phyloP scores from a whole-genome alignment of 2,888 invertebrate genomes.

The Napeogenes sylphis region DNA sequence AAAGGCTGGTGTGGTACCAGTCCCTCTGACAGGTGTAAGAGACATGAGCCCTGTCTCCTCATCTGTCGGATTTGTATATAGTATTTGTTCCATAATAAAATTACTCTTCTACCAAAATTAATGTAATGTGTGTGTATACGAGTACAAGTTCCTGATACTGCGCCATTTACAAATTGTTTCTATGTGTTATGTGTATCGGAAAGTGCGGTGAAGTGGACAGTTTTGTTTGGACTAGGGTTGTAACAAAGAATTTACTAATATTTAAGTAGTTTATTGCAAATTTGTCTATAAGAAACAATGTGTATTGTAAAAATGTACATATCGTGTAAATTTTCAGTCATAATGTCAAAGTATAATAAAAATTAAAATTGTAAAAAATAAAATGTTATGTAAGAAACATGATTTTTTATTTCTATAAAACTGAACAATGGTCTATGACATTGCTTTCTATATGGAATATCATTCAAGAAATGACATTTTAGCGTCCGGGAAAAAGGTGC shows the following conservation, averaged over 20 bases:
- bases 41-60: slow-evolving; percentile 60
- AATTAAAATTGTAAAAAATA: slow-evolving; percentile 30
- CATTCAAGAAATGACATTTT: slow-evolving; percentile 23
- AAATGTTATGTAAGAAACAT: slow-evolving; percentile 16
- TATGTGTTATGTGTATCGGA: slow-evolving; percentile 24
- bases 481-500: neutral
- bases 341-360: slow-evolving; percentile 65
- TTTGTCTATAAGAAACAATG: slow-evolving; percentile 57
- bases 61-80: slow-evolving; percentile 34
- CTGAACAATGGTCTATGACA: slow-evolving; percentile 1
- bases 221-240: slow-evolving; percentile 59
- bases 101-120: slow-evolving; percentile 29
- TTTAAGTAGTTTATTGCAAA: slow-evolving; percentile 60
- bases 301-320: slow-evolving; percentile 71
- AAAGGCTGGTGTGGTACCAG: slow-evolving; percentile 29
- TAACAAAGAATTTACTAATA: slow-evolving; percentile 73
- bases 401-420: slow-evolving; percentile 5
- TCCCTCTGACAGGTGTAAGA: slow-evolving; percentile 32
- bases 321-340: slow-evolving; percentile 73
- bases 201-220: slow-evolving; percentile 37
- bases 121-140: slow-evolving; percentile 32
- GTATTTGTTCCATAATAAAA: slow-evolving; percentile 17
- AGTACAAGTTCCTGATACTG: slow-evolving; percentile 32
- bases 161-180: slow-evolving; percentile 15
- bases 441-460: slow-evolving; percentile 12